A percentile compares a stretch with the other conserved stretches of the same genome.
Conservation (phyloP, 2,888 invertebrate species). For the Meloe dianella region DNA sequence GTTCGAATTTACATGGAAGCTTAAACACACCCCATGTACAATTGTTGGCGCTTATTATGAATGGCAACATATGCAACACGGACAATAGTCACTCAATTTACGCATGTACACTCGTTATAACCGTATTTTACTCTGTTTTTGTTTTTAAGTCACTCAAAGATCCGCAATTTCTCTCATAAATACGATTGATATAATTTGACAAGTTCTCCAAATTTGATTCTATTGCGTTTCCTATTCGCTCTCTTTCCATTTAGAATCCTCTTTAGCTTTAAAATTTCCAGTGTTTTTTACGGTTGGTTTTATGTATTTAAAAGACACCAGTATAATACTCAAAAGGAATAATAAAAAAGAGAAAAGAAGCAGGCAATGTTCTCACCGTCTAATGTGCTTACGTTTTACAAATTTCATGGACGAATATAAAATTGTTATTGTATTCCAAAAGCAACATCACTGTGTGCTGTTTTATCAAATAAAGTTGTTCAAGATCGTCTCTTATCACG, state of each 20-base stretch:
- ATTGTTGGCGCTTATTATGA: no score
- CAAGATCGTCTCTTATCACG: neutral
- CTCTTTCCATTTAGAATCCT: neutral
- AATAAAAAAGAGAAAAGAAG: neutral
- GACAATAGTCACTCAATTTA: no score
- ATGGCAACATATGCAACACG: no score
- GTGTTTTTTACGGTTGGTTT: neutral
- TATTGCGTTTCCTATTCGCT: no score
- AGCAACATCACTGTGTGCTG: neutral
- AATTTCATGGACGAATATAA: constrained; percentile 7
- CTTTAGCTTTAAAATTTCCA: neutral
- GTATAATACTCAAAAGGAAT: neutral
- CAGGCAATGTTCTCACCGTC: neutral
- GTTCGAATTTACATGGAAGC: no score
- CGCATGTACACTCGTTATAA: no score
- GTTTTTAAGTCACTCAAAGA: no score
- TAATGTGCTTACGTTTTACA: neutral
- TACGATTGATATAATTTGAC: neutral
- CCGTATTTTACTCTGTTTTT: no score
- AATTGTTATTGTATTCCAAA: neutral
- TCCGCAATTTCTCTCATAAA: neutral
- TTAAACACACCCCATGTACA: no score
- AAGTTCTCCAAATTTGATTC: neutral
- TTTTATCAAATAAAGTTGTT: neutral
- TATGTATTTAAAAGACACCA: neutral